A percentile compares a stretch with the other conserved stretches of the same genome.
Evolutionary conservation across 1,140 invertebrate species (phyloP).

Genomic region (Drosophila lini): DNA sequence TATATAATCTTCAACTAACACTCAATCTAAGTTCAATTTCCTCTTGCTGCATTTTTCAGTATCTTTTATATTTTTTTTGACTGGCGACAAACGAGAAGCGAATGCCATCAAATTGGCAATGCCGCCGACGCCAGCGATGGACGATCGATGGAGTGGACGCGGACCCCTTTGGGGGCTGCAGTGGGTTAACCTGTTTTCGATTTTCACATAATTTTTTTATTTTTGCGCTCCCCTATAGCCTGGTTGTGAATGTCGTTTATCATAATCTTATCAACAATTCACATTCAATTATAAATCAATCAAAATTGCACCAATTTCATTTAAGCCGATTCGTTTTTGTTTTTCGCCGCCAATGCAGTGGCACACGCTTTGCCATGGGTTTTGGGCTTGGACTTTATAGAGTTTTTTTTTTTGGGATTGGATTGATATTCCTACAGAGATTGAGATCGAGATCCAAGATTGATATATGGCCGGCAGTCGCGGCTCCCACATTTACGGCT

Average conservation of each 20-base stretch:
- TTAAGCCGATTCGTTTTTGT: constrained; percentile 62
- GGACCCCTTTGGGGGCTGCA: constrained; percentile 2
- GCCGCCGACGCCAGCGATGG: constrained; percentile 74
- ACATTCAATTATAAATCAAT: constrained; percentile 83
- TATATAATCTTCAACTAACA: neutral
- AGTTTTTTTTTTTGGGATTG: constrained; percentile 2
- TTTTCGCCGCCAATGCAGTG: constrained; percentile 57
- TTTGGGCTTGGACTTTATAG: constrained; percentile 37
- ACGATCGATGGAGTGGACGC: constrained; percentile 37
- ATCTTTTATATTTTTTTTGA: constrained; percentile 6
- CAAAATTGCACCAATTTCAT: constrained; percentile 82
- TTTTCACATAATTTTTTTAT: constrained; percentile 39
- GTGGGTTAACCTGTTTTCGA: constrained; percentile 74
- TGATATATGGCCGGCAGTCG: constrained; percentile 69
- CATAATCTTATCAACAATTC: constrained; percentile 83
- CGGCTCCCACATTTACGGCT: constrained; percentile 71
- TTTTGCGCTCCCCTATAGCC: constrained; percentile 11
- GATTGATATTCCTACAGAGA: constrained; percentile 41
- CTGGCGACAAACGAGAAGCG: constrained; percentile 53
- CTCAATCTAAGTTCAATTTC: constrained; percentile 1
- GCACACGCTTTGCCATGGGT: constrained; percentile 53
- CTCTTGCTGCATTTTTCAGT: constrained; percentile 17
- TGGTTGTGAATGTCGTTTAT: constrained; percentile 79
- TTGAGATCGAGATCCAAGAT: constrained; percentile 45
- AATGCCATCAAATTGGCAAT: constrained; percentile 71